Evolutionary conservation across 2,888 invertebrate genomes (phyloP).

Genomic region (Polyommatus icarus): DNA sequence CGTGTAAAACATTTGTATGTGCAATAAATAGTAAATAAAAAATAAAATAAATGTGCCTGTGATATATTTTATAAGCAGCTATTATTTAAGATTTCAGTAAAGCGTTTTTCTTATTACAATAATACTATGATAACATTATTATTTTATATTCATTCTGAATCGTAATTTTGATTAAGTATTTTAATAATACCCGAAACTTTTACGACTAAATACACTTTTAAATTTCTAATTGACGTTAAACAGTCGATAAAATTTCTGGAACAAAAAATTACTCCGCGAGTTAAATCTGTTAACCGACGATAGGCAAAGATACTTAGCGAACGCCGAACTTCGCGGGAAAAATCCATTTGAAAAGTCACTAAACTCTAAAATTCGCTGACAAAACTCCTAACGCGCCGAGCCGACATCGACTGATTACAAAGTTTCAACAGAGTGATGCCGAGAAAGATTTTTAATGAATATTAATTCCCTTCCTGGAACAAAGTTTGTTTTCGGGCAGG

Average conservation of each 20-base stretch:
- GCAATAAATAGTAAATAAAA: too few relatives aligned
- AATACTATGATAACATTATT: not conserved
- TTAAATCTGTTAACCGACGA: slow-evolving; percentile 46
- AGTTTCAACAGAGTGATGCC: slow-evolving; percentile 73
- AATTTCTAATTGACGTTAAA: not conserved
- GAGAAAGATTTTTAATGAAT: slow-evolving; percentile 78
- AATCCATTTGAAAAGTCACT: slow-evolving; percentile 63
- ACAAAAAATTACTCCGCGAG: not conserved
- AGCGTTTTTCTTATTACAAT: not conserved
- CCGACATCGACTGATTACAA: slow-evolving; percentile 70
- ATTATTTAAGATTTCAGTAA: too few relatives aligned
- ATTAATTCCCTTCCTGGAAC: slow-evolving; percentile 75
- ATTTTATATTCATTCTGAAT: not conserved
- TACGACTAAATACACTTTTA: not conserved
- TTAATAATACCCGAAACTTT: not conserved
- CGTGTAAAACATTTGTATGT: too few relatives aligned
- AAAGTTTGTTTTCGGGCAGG: slow-evolving; percentile 69
- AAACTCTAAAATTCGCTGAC: slow-evolving; percentile 70
- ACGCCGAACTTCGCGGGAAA: slow-evolving; percentile 61
- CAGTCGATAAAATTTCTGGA: not conserved
- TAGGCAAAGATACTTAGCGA: slow-evolving; percentile 47
- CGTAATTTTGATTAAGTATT: not conserved
- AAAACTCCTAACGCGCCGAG: slow-evolving; percentile 45
- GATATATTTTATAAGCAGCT: too few relatives aligned
- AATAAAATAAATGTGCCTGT: too few relatives aligned